These are phyloP conservation scores for Hephaestus fuliginosus DNA, from an alignment of 2,797 vertebrate species.

Conservation along the genomic window DNA sequence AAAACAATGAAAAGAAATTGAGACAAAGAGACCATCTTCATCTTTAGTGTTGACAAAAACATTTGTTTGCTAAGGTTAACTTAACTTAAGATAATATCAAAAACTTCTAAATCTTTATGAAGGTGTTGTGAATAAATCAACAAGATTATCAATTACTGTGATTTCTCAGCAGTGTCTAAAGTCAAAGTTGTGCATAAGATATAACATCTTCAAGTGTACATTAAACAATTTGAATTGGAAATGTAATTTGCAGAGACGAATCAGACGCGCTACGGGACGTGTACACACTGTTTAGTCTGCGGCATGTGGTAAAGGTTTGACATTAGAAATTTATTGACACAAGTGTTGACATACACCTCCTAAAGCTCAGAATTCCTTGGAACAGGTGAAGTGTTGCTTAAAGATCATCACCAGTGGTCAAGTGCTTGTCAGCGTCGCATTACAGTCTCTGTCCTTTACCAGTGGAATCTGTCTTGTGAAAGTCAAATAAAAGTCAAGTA, in stretches of 20 bases:
- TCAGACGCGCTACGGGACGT: conserved; percentile 33
- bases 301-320: conserved; percentile 62
- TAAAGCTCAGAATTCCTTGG: conserved; percentile 50
- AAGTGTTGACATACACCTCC: conserved; percentile 57
- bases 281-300: conserved; percentile 35
- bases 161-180: conserved; percentile 22
- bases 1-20: not conserved
- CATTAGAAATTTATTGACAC: conserved; percentile 65
- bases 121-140: not conserved
- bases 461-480: conserved; percentile 39
- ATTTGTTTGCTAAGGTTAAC: not conserved
- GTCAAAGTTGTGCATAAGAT: conserved; percentile 9
- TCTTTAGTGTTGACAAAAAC: not conserved
- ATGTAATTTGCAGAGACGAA: conserved; percentile 40
- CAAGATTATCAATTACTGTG: not conserved
- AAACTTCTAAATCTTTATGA: not conserved
- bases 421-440: conserved; percentile 54
- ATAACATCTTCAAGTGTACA: conserved; percentile 22
- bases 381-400: conserved; percentile 71
- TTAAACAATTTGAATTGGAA: conserved; percentile 39
- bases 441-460: conserved; percentile 36
- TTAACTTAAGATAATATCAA: too few relatives aligned
- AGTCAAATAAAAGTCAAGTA: conserved; percentile 30
- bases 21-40: not conserved
- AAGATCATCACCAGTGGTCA: conserved; percentile 52